Percentiles rank a stretch among this genome's conserved stretches.
phyloP scores from a whole-genome alignment of 2,797 vertebrate species.

The Crocodylus rhombifer region DNA sequence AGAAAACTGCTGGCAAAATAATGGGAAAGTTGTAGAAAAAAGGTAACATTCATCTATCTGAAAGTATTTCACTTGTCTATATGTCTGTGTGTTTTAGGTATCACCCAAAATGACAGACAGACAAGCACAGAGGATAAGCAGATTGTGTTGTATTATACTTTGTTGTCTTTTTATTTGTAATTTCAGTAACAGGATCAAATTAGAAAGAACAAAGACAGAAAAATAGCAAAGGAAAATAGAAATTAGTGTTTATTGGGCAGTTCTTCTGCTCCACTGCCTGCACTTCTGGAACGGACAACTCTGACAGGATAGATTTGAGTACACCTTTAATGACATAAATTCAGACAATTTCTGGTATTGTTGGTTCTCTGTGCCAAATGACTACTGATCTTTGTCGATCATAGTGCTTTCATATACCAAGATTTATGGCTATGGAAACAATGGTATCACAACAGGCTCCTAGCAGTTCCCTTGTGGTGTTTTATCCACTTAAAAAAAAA shows the following conservation, averaged over 20 bases:
- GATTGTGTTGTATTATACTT: neutral
- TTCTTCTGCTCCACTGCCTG: neutral
- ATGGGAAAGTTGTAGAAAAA: neutral
- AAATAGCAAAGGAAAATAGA: neutral
- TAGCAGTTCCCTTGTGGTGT: neutral
- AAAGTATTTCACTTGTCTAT: neutral
- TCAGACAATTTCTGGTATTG: neutral
- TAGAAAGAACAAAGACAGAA: neutral
- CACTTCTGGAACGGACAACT: neutral
- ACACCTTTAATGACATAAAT: neutral
- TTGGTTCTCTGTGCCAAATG: neutral
- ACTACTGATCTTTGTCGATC: neutral
- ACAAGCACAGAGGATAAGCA: neutral
- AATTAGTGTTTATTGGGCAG: neutral
- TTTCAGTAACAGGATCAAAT: neutral
- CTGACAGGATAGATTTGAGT: neutral
- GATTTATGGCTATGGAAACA: neutral
- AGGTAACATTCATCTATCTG: neutral
- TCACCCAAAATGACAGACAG: neutral
- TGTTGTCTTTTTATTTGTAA: neutral
- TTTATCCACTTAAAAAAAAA: fast-evolving
- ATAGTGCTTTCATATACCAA: fast-evolving
- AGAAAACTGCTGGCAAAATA: neutral
- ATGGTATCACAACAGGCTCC: neutral
- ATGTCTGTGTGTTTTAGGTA: neutral